Evolutionary conservation across 2,113 vertebrate genomes (phyloP).

Genomic region (Ciconia stormi): DNA sequence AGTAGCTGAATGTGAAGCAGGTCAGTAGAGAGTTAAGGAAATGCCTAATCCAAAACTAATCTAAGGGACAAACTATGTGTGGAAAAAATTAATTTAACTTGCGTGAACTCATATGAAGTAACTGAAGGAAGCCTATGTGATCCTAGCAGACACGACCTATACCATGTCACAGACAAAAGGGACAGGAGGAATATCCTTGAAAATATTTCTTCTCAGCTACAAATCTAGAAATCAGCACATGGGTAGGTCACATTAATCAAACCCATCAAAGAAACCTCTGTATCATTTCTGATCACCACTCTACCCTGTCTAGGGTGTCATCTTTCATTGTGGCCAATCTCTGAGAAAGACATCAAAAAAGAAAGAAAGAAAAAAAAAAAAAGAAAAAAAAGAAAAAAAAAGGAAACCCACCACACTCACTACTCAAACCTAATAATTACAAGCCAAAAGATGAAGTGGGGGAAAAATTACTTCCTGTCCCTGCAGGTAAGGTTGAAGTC

Average conservation of each 20-base stretch:
- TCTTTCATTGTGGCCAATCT: background rate
- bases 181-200: background rate
- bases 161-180: background rate
- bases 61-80: background rate
- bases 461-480: background rate
- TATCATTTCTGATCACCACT: background rate
- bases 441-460: background rate
- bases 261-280: background rate
- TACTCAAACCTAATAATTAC: background rate
- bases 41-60: background rate
- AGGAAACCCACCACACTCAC: background rate
- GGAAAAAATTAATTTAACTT: background rate
- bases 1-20: background rate
- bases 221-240: background rate
- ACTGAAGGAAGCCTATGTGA: background rate
- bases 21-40: background rate
- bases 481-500: background rate
- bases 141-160: background rate
- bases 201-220: background rate
- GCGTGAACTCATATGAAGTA: background rate
- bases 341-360: background rate
- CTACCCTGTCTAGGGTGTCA: background rate
- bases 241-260: background rate
- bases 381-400: no score
- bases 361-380: background rate